These are phyloP conservation scores for Crotalus tigris DNA, from an alignment of 2,113 vertebrate species.

Conservation along the genomic window DNA sequence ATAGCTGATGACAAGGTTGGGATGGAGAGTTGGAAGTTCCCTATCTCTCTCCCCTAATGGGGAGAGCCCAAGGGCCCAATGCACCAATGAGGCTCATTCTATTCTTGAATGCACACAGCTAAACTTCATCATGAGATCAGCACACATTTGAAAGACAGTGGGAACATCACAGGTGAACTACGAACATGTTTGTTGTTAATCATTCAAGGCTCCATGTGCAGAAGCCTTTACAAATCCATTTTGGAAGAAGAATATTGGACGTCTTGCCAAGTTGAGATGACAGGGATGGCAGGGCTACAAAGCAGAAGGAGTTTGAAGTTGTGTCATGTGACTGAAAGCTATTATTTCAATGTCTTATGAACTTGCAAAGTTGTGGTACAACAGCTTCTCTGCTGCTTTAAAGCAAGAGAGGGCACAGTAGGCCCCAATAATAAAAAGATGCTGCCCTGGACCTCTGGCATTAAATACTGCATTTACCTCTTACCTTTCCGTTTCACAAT, in stretches of 20 bases:
- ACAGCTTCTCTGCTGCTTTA: not conserved
- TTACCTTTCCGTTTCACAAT: not conserved
- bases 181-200: not conserved
- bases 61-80: not conserved
- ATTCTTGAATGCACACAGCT: not conserved
- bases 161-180: not conserved
- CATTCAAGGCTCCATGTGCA: not conserved
- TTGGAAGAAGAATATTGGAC: not conserved
- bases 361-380: not conserved
- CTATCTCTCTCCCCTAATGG: not conserved
- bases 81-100: not conserved
- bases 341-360: not conserved
- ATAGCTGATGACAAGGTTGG: not conserved
- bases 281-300: not conserved
- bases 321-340: not conserved
- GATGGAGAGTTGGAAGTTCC: not conserved
- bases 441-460: not conserved
- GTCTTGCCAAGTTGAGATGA: not conserved
- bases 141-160: not conserved
- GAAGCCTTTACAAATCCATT: not conserved
- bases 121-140: not conserved
- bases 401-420: not conserved
- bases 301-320: not conserved
- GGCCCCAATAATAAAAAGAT: not conserved
- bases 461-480: not conserved